A percentile compares a stretch with the other conserved stretches of the same genome.
Conservation (phyloP, 2,797 vertebrate genomes). For the Arrhamphus sclerolepis region DNA sequence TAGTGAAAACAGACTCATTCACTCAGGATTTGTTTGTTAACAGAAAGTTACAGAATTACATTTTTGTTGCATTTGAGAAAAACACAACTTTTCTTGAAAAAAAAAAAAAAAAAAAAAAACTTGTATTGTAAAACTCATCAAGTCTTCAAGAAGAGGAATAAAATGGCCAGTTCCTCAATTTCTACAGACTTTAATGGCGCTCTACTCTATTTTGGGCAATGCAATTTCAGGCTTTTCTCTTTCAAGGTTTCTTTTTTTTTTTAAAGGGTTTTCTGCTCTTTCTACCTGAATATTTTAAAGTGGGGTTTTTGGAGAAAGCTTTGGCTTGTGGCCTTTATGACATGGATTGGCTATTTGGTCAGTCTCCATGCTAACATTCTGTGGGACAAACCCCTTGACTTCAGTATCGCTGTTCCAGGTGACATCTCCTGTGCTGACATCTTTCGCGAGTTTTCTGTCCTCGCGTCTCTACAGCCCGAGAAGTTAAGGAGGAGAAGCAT, state of each 20-base stretch:
- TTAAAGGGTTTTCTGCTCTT: constrained; percentile 4
- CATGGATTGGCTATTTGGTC: neutral
- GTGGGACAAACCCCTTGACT: constrained; percentile 22
- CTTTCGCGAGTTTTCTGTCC: constrained; percentile 86
- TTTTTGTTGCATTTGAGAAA: too few species aligned
- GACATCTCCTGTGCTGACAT: constrained; percentile 78
- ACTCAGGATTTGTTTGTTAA: too few species aligned
- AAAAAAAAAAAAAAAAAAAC: too few species aligned
- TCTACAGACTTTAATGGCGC: constrained; percentile 7
- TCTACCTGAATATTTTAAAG: constrained; percentile 6
- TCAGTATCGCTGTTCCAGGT: constrained; percentile 78
- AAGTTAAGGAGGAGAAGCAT: constrained; percentile 83
- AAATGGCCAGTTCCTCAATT: too few species aligned
- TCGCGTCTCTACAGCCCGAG: constrained; percentile 85
- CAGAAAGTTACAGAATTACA: too few species aligned
- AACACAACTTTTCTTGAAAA: too few species aligned
- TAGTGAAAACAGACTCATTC: too few species aligned
- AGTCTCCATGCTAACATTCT: constrained; percentile 1
- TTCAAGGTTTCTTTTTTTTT: constrained; percentile 3
- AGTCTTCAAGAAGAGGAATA: neutral
- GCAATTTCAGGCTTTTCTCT: constrained; percentile 22
- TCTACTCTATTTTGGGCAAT: neutral
- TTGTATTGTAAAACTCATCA: neutral
- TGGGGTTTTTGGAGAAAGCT: neutral
- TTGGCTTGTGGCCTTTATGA: constrained; percentile 1